A percentile compares a stretch with the other conserved stretches of the same genome.
Conservation (phyloP, 64 coral and sea anemone species). For the Montipora sp. region DNA sequence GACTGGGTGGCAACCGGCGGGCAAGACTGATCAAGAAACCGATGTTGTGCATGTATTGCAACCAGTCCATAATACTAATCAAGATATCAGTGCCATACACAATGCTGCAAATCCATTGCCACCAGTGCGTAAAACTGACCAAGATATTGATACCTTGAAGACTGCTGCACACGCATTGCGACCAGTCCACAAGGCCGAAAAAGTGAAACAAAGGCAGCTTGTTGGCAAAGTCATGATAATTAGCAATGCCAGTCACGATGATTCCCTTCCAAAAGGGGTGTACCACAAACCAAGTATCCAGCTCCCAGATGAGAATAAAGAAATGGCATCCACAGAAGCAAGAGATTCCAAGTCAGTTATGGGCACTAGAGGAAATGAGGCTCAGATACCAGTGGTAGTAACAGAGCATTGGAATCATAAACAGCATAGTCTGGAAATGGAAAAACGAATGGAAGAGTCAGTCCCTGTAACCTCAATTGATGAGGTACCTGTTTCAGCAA, state of each 20-base stretch:
- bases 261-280: slow-evolving; percentile 12
- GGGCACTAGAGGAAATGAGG: not conserved
- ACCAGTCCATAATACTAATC: too few species aligned
- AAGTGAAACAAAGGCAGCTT: slow-evolving; percentile 53
- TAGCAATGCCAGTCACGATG: slow-evolving; percentile 55
- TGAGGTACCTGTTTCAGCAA: slow-evolving; percentile 71
- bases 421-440: not conserved
- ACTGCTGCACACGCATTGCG: slow-evolving; percentile 30
- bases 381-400: not conserved
- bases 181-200: slow-evolving; percentile 51
- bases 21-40: too few species aligned
- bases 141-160: not conserved
- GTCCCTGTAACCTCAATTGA: slow-evolving; percentile 58
- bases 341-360: not conserved
- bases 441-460: not conserved
- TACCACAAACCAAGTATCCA: slow-evolving; percentile 35
- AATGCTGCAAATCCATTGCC: too few species aligned
- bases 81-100: too few species aligned
- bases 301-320: not conserved
- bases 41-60: too few species aligned
- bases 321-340: not conserved
- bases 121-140: not conserved
- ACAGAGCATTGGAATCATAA: slow-evolving; percentile 51
- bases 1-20: too few species aligned
- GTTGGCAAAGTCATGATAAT: slow-evolving; percentile 58